phyloP scores from a whole-genome alignment of 2,113 vertebrate genomes.

The Hucho hucho region DNA sequence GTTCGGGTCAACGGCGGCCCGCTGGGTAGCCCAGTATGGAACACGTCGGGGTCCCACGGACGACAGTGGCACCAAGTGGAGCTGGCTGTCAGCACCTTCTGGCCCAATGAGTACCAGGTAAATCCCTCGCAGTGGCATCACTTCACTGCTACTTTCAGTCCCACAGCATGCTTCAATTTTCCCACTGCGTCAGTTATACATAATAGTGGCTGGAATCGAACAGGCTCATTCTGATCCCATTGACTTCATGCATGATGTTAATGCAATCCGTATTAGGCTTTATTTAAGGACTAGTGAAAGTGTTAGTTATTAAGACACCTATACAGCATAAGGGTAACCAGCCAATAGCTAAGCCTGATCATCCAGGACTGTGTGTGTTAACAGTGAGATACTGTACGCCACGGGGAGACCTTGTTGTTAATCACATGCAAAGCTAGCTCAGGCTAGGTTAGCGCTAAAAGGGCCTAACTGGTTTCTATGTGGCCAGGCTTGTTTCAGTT shows the following conservation, averaged over 20 bases:
- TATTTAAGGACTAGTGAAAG: too few relatives aligned
- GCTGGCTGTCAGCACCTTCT: constrained; percentile 95
- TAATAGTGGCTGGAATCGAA: too few relatives aligned
- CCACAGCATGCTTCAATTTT: not conserved
- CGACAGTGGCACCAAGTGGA: constrained; percentile 95
- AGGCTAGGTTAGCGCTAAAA: constrained; percentile 46
- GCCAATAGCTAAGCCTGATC: too few relatives aligned
- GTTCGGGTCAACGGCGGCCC: constrained; percentile 89
- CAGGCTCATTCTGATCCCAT: too few relatives aligned
- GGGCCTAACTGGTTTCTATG: constrained; percentile 26
- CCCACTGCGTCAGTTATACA: not conserved
- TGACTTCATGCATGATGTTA: too few relatives aligned
- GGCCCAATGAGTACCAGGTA: constrained; percentile 98
- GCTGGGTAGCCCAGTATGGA: constrained; percentile 89
- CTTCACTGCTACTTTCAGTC: not conserved
- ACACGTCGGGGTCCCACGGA: constrained; percentile 83
- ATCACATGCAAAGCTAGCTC: constrained; percentile 59
- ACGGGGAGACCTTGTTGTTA: constrained; percentile 60
- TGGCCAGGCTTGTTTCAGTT: constrained; percentile 25
- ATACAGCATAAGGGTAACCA: too few relatives aligned
- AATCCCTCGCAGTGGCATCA: not conserved
- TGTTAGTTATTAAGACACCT: too few relatives aligned
- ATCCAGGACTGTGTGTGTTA: too few relatives aligned
- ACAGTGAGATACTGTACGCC: constrained; percentile 29
- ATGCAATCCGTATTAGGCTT: too few relatives aligned